Evolutionary conservation across 2,888 invertebrate genomes (phyloP).

Genomic region (Apotomis capreana): DNA sequence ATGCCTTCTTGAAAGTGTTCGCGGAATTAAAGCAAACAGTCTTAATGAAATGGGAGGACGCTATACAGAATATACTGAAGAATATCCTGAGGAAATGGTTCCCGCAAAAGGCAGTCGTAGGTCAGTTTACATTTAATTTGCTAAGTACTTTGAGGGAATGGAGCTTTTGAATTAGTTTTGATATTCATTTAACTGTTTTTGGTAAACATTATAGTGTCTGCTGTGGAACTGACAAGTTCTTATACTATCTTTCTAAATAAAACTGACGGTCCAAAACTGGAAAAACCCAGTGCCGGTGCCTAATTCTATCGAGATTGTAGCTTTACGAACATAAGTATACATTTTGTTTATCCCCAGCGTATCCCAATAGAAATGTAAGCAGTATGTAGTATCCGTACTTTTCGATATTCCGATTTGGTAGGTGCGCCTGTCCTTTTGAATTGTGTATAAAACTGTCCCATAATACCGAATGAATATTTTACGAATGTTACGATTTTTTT

Average conservation of each 20-base stretch:
- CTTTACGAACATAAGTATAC: too few relatives aligned
- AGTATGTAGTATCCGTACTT: too few relatives aligned
- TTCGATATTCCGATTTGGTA: too few relatives aligned
- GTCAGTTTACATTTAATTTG: slow-evolving; percentile 48
- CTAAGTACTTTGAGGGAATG: slow-evolving; percentile 32
- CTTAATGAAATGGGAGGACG: slow-evolving; percentile 80
- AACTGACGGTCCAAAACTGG: too few relatives aligned
- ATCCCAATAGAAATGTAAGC: too few relatives aligned
- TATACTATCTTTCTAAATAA: not conserved
- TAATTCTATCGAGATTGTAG: too few relatives aligned
- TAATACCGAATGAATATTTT: too few relatives aligned
- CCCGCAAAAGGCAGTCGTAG: slow-evolving; percentile 78
- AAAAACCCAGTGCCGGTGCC: too few relatives aligned
- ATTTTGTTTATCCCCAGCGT: too few relatives aligned
- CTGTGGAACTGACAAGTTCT: not conserved
- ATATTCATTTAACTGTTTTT: slow-evolving; percentile 6
- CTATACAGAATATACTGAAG: slow-evolving; percentile 60
- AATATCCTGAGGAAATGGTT: slow-evolving; percentile 79
- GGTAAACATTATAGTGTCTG: not conserved
- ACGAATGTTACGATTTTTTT: too few relatives aligned
- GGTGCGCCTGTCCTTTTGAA: too few relatives aligned
- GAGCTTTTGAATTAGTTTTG: slow-evolving; percentile 11
- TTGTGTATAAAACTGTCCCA: too few relatives aligned
- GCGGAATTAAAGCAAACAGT: slow-evolving; percentile 70
- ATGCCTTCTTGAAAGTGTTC: slow-evolving; percentile 64